Conservation (phyloP, 2,888 invertebrate species). For the Drosophila paramelanica region DNA sequence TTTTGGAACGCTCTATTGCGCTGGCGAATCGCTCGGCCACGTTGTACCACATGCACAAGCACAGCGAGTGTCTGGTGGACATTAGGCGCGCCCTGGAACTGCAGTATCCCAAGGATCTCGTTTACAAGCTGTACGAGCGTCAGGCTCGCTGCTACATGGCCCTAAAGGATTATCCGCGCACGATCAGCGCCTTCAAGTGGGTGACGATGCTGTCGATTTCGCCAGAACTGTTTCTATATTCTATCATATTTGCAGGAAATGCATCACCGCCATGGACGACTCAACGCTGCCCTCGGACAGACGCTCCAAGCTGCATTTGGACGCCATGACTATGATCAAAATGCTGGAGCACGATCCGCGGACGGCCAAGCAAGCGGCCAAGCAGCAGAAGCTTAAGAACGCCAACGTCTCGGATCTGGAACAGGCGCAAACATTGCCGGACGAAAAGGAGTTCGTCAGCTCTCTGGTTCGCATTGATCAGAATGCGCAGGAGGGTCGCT, state of each 20-base stretch:
- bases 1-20: slow-evolving; percentile 88
- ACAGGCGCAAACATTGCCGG: slow-evolving; percentile 52
- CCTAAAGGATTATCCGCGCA: slow-evolving; percentile 88
- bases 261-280: slow-evolving; percentile 89
- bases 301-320: slow-evolving; percentile 88
- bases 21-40: slow-evolving; percentile 93
- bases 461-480: slow-evolving; percentile 88
- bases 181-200: slow-evolving; percentile 87
- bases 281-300: slow-evolving; percentile 88
- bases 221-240: fast-evolving
- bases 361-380: slow-evolving; percentile 82
- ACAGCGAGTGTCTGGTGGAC: slow-evolving; percentile 89
- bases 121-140: slow-evolving; percentile 91
- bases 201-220: slow-evolving; percentile 13
- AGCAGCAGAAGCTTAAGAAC: slow-evolving; percentile 58
- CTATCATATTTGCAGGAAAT: slow-evolving; percentile 85
- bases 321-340: slow-evolving; percentile 90
- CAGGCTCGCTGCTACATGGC: slow-evolving; percentile 90
- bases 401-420: slow-evolving; percentile 30
- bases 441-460: slow-evolving; percentile 86
- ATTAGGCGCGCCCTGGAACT: slow-evolving; percentile 88
- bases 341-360: slow-evolving; percentile 88
- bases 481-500: slow-evolving; percentile 89
- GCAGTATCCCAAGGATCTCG: slow-evolving; percentile 89
- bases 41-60: slow-evolving; percentile 89